phyloP scores from a whole-genome alignment of 2,888 invertebrate genomes.

The Microplitis manilae region DNA sequence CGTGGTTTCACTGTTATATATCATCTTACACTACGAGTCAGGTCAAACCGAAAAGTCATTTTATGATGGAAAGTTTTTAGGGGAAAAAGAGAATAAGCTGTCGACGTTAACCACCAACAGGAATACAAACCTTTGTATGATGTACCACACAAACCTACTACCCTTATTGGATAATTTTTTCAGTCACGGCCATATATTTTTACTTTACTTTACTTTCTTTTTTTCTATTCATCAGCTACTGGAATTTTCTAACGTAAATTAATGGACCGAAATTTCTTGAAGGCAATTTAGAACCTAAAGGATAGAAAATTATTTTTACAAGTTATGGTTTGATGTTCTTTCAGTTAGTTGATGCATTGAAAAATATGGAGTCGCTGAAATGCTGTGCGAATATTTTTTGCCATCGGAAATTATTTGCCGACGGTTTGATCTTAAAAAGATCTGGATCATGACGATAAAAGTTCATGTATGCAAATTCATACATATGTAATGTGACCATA shows the following conservation, averaged over 20 bases:
- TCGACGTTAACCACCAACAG: slow-evolving; percentile 34
- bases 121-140: slow-evolving; percentile 24
- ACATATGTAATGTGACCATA: no score
- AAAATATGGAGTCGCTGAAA: no score
- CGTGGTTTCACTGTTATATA: background rate
- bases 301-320: no score
- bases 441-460: no score
- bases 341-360: no score
- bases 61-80: background rate
- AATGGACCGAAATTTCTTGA: no score
- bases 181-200: background rate
- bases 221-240: background rate
- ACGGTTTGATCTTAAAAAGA: no score
- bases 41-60: slow-evolving; percentile 26
- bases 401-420: no score
- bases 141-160: slow-evolving; percentile 13
- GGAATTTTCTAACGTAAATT: background rate
- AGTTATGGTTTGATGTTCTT: no score
- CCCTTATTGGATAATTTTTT: background rate
- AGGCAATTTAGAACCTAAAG: no score
- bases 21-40: slow-evolving; percentile 28
- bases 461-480: no score
- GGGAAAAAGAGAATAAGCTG: slow-evolving; percentile 1
- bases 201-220: background rate
- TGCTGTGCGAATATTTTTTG: no score